phyloP scores from a whole-genome alignment of 2,113 vertebrate genomes.

The Ammodytes dubius region DNA sequence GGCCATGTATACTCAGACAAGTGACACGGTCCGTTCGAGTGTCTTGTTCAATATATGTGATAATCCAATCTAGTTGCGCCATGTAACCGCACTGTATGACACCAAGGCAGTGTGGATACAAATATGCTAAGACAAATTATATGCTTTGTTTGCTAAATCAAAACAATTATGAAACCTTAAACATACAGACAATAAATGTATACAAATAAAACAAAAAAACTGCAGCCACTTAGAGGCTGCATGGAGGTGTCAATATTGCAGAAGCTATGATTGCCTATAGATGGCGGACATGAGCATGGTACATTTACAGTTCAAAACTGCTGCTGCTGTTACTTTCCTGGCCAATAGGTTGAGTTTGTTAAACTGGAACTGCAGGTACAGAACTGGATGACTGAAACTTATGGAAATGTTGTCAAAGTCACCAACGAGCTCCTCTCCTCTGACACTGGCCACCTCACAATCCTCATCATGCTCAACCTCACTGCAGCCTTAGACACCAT shows the following conservation, averaged over 20 bases:
- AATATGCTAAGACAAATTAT: background rate
- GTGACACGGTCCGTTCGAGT: too few species aligned
- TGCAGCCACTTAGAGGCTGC: background rate
- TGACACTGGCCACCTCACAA: background rate
- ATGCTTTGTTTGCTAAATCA: background rate
- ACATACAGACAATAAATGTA: background rate
- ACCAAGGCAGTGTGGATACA: background rate
- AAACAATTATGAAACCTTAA: background rate
- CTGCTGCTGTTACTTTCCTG: background rate
- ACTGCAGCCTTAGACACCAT: background rate
- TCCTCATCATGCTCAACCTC: background rate
- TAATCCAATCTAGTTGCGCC: too few species aligned
- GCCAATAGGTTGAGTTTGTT: background rate
- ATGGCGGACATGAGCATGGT: background rate
- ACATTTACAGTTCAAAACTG: background rate
- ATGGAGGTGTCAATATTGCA: background rate
- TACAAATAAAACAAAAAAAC: background rate
- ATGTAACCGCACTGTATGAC: too few species aligned
- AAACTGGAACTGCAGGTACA: background rate
- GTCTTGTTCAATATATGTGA: too few species aligned
- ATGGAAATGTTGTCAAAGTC: background rate
- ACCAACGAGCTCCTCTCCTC: background rate
- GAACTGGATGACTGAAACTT: constrained; percentile 2
- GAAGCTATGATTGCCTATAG: background rate
- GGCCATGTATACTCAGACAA: too few species aligned